Conservation (phyloP, 92 coral and sea anemone species). For the Scolanthus callimorphus region DNA sequence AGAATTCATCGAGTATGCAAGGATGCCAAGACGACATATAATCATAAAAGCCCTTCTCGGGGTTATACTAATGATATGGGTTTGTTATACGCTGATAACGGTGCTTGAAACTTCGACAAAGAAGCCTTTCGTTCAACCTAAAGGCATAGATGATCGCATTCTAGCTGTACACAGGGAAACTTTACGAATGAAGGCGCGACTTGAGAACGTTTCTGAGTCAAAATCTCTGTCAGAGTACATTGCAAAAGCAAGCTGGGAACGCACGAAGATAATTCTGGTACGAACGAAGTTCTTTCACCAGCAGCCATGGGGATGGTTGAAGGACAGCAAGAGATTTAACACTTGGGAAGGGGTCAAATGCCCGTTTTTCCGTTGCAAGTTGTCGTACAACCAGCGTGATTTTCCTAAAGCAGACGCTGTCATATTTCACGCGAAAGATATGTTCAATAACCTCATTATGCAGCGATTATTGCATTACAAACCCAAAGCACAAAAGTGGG, state of each 20-base stretch:
- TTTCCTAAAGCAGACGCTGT: conserved; percentile 32
- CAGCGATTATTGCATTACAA: conserved; percentile 15
- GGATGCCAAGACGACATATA: no score
- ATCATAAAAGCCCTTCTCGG: no score
- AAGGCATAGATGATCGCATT: conserved; percentile 18
- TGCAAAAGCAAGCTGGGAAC: conserved; percentile 4
- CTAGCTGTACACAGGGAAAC: conserved; percentile 19
- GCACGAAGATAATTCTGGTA: conserved; percentile 16
- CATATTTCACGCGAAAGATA: conserved; percentile 34
- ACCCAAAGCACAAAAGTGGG: conserved; percentile 39
- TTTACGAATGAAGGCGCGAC: background rate
- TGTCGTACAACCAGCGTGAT: conserved; percentile 22
- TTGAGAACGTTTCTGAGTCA: conserved; percentile 2
- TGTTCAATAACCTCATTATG: conserved; percentile 11
- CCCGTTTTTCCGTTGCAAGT: conserved; percentile 29
- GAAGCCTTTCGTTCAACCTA: background rate
- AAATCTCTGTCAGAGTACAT: conserved; percentile 13
- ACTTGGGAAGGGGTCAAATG: conserved; percentile 35
- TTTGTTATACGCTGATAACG: conserved; percentile 6
- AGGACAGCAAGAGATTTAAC: conserved; percentile 15
- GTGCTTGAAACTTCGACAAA: background rate
- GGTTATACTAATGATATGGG: no score
- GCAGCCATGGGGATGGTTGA: conserved; percentile 31
- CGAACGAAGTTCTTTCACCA: conserved; percentile 23
- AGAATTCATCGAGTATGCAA: no score